These are phyloP conservation scores for Haplotaxodon microlepis DNA, from an alignment of 2,113 vertebrate species.

Conservation along the genomic window DNA sequence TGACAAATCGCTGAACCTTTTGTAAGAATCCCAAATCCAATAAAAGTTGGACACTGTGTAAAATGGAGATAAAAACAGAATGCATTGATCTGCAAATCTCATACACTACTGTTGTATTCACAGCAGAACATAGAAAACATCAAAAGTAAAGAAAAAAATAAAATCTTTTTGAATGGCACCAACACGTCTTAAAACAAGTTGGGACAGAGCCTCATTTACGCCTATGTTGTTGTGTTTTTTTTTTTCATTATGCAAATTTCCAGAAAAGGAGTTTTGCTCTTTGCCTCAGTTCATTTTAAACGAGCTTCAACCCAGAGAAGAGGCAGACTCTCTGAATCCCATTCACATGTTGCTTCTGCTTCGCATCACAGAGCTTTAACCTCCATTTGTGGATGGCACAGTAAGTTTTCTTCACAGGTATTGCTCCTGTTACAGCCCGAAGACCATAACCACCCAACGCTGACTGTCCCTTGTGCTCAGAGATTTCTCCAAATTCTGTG, in stretches of 20 bases:
- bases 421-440: fast-evolving
- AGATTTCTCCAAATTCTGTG: neutral
- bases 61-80: neutral
- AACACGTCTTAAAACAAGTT: neutral
- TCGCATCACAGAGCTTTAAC: neutral
- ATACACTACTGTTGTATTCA: neutral
- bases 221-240: fast-evolving
- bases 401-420: neutral
- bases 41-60: neutral
- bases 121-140: neutral
- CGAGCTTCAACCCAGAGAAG: neutral
- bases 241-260: neutral
- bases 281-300: neutral
- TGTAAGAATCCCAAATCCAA: neutral
- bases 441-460: neutral
- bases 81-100: neutral
- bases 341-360: neutral
- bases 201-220: neutral
- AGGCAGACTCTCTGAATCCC: neutral
- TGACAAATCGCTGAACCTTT: neutral
- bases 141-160: neutral
- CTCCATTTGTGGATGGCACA: neutral
- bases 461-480: neutral
- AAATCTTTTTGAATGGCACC: neutral
- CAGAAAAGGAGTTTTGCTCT: neutral